Percentiles rank a stretch among this genome's conserved stretches.
These are phyloP conservation scores for Lepidurus apus DNA, from an alignment of 1,140 invertebrate genomes.

Conservation along the genomic window DNA sequence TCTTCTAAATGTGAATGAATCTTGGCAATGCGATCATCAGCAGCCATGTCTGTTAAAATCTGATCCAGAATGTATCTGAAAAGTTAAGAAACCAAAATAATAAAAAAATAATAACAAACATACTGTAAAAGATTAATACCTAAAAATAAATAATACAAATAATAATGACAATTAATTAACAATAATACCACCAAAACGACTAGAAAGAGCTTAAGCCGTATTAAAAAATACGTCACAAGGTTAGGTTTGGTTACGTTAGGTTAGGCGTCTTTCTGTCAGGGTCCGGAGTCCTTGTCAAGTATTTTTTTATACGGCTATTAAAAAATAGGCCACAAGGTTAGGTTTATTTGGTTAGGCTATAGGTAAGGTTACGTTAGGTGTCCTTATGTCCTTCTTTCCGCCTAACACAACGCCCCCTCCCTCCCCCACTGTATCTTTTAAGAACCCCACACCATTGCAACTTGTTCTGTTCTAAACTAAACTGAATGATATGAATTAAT, in stretches of 20 bases:
- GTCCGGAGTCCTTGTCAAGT: background rate
- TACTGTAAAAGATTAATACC: background rate
- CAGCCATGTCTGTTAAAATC: constrained; percentile 70
- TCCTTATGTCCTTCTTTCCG: no score
- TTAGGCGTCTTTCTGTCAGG: background rate
- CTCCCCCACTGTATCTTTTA: no score
- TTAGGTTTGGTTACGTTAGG: no score
- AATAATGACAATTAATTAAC: constrained; percentile 29
- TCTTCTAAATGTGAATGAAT: constrained; percentile 64
- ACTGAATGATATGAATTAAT: background rate
- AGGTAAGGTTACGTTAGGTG: no score
- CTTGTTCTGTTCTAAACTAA: no score
- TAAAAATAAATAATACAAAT: background rate
- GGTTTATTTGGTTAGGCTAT: no score
- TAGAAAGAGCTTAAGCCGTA: constrained; percentile 25
- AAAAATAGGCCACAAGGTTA: no score
- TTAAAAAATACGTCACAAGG: no score
- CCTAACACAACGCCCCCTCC: no score
- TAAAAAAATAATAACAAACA: background rate
- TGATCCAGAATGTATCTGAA: constrained; percentile 67
- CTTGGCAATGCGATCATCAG: constrained; percentile 76
- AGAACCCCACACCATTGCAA: no score
- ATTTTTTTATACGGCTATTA: no score
- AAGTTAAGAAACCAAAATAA: constrained; percentile 28
- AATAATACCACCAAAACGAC: constrained; percentile 36